A percentile compares a stretch with the other conserved stretches of the same genome.
Evolutionary conservation across 2,888 invertebrate species (phyloP).

Genomic region (Melanargia galathea): DNA sequence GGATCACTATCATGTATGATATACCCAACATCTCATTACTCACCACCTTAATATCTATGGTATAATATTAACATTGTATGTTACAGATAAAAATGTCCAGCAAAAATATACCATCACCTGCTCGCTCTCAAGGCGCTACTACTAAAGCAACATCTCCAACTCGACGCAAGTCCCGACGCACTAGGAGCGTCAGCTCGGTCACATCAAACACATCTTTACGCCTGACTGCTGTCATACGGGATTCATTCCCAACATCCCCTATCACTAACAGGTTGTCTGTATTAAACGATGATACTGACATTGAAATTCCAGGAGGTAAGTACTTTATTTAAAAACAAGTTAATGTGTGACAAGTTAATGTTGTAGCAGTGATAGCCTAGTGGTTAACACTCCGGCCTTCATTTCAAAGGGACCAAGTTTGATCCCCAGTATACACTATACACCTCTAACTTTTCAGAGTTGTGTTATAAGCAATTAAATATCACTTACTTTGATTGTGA

Average conservation of each 20-base stretch:
- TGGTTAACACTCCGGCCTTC: no score
- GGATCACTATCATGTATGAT: no score
- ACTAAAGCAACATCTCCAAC: constrained; percentile 48
- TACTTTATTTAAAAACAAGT: constrained; percentile 35
- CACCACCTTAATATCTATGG: no score
- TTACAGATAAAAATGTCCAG: constrained; percentile 49
- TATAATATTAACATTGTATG: neutral
- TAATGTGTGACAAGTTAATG: no score
- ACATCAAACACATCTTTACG: constrained; percentile 54
- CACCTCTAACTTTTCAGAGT: no score
- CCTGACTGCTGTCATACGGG: constrained; percentile 54
- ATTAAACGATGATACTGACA: constrained; percentile 64
- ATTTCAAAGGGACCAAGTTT: no score
- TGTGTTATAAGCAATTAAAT: no score
- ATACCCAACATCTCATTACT: no score
- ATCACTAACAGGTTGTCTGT: constrained; percentile 56
- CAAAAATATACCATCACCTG: constrained; percentile 59
- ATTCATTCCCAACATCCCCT: constrained; percentile 60
- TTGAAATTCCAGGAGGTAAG: constrained; percentile 68
- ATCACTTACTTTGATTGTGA: no score
- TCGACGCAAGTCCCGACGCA: constrained; percentile 47
- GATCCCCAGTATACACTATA: no score
- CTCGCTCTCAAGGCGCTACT: constrained; percentile 54
- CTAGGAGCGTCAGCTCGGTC: constrained; percentile 62
- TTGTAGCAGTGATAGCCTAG: no score